These are phyloP conservation scores for Atopsyche davidsoni DNA, from an alignment of 1,140 invertebrate species.

Conservation along the genomic window DNA sequence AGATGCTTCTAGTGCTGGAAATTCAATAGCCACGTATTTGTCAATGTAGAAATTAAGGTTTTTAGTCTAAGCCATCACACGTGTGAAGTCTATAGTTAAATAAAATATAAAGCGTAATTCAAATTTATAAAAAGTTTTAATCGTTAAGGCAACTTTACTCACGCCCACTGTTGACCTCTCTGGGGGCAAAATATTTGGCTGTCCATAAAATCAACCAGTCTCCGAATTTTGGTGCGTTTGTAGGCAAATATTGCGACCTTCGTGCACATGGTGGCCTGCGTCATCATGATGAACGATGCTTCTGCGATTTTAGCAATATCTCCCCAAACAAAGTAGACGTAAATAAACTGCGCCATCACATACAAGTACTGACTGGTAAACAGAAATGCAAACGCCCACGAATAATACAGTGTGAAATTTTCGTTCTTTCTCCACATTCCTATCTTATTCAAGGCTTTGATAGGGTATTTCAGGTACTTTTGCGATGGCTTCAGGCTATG, in stretches of 20 bases:
- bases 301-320: conserved; percentile 7
- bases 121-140: too few relatives aligned
- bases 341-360: neutral
- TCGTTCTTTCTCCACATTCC: neutral
- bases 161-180: neutral
- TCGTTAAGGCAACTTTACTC: too few relatives aligned
- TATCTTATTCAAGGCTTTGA: neutral
- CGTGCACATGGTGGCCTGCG: neutral
- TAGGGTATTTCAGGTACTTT: neutral
- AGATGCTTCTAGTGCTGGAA: too few relatives aligned
- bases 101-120: too few relatives aligned
- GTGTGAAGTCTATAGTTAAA: too few relatives aligned
- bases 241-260: neutral
- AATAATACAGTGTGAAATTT: neutral
- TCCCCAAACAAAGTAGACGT: conserved; percentile 3
- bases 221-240: neutral
- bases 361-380: conserved; percentile 1
- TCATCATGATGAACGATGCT: conserved; percentile 1
- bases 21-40: too few relatives aligned
- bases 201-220: neutral
- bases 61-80: too few relatives aligned
- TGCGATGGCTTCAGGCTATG: too few relatives aligned
- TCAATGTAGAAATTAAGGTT: too few relatives aligned
- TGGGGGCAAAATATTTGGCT: neutral
- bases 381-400: neutral